Evolutionary conservation across 2,113 vertebrate species (phyloP), one percentile per base, ranked within the genome.

Genomic region (Ciconia boyciana): DNA sequence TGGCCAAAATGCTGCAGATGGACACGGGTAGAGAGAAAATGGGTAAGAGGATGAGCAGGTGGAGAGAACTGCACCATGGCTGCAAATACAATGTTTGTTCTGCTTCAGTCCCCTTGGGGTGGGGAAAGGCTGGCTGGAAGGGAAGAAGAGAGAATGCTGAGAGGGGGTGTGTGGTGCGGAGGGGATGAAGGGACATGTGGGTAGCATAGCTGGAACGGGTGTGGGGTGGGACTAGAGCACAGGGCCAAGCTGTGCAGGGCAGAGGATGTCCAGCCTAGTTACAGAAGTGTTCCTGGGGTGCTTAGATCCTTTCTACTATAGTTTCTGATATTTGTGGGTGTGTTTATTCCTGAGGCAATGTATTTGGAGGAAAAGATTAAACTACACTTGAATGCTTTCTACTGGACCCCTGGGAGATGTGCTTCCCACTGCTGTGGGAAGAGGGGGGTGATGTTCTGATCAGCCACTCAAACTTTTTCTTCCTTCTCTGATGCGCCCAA

Each of bases 41-140:
- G 1, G 8, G 1, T 61, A 60, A 74, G 43, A 62, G 14, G 16
- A 78, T 1, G 11, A 18, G 6, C 13, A 57, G 55, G 16, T 0
- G 1, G 13, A 84, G 54, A 58, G n/a, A 83, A 21, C 8, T 0
- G 1, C 8, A 6, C 4, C 0, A 1, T 28, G 48, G 17, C 32
- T 68, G 48, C 29, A 52, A 84, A 60, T 28, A 32, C 9, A 4
- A 1, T 5, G 2, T 41, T 60, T 0, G 2, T 36, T 77, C 10
- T 75, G 12, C 15, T 48, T 71, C 24, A 16, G 6, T 32, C 9
- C 11, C 25, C 14, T 64, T 46, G 13, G 22, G 5, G 3, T 20
- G 3, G 5, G 36, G 6, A 69, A 69, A 43, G 9, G 16, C 17
- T 90, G 26, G 17, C 20, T 81, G 65, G 57, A 64, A 49, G 10